Conservation (phyloP, 1,140 invertebrate species). For the Drosophila malerkotliana region DNA sequence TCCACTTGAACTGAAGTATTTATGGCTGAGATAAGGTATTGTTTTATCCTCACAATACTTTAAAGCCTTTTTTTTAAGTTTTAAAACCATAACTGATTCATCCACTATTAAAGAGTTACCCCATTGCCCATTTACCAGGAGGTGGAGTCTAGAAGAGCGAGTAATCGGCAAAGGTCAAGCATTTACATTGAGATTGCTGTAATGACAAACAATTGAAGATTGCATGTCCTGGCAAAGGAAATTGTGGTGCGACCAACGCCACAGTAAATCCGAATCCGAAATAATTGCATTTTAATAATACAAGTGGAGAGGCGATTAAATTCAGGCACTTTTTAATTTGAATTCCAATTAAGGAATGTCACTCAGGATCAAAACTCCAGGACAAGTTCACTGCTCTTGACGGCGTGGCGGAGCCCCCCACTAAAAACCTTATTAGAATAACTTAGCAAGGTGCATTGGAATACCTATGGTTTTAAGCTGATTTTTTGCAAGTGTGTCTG, state of each 20-base stretch:
- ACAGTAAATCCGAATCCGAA: constrained; percentile 10
- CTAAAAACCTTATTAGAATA: constrained; percentile 30
- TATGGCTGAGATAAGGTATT: neutral
- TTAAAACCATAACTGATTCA: constrained; percentile 3
- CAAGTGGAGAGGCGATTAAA: constrained; percentile 39
- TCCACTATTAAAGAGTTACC: constrained; percentile 5
- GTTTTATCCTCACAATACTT: neutral
- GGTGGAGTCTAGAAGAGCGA: neutral
- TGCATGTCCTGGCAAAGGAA: constrained; percentile 37
- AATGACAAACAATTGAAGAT: constrained; percentile 58
- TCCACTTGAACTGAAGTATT: constrained; percentile 9
- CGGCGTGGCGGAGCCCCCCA: neutral
- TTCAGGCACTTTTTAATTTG: constrained; percentile 40
- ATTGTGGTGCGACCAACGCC: constrained; percentile 12
- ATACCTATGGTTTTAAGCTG: constrained; percentile 19
- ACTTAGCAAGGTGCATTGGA: constrained; percentile 28
- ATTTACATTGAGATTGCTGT: constrained; percentile 32
- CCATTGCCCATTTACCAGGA: neutral
- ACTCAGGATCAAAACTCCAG: constrained; percentile 18
- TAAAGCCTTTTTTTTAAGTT: neutral
- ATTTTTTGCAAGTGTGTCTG: constrained; percentile 1
- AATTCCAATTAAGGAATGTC: constrained; percentile 58
- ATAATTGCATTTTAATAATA: constrained; percentile 62
- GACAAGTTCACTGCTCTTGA: constrained; percentile 43
- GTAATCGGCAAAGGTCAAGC: constrained; percentile 36